Evolutionary conservation across 2,888 invertebrate genomes (phyloP), one percentile per base, ranked within the genome.

Genomic region (Epicampocera succincta): DNA sequence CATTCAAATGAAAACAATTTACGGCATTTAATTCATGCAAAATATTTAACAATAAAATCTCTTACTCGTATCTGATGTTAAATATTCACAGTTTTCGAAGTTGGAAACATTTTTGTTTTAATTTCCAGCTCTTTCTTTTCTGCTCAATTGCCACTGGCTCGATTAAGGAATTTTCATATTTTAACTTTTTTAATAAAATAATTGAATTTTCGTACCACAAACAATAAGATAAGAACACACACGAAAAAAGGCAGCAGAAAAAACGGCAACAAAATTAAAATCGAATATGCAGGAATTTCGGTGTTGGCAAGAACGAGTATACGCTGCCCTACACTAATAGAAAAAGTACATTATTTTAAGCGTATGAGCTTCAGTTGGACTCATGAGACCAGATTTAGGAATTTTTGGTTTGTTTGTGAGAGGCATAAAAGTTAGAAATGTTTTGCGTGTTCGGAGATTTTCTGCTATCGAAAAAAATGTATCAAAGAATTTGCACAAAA

Each of bases 101-200:
- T 19, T 42, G n/a, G 21, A 58, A 56, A 44, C 17, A 33, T 46
- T 33, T 42, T 25, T 46, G 2, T 15, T 12, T 58, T 19, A 44
- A 19, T 15, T 33, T 29, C 12, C 0, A 46, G 5, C 17, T 17
- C 38, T 12, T 12, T n/a, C n/a, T n/a, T 40, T 8, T 58, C 2
- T 17, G 5, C 52, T 8, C 71, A 71, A 71, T 65, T 66, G 78
- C 33, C 58, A 72, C 58, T 69, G 73, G 33, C 11, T 69, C 29
- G 69, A 50, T 77, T 71, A 77, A 60, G 54, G 74, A 77, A 77
- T 82, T 77, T 82, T 73, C 69, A 82, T 82, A 82, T 77, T 77
- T 82, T 66, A 74, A 78, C 42, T 66, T 82, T 61, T 33, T 82
- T 69, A 82, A 82, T 82, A 78, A 63, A 73, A 78, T 82, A 82